Evolutionary conservation across 2,888 invertebrate species (phyloP).

Genomic region (Steinernema scapterisci): DNA sequence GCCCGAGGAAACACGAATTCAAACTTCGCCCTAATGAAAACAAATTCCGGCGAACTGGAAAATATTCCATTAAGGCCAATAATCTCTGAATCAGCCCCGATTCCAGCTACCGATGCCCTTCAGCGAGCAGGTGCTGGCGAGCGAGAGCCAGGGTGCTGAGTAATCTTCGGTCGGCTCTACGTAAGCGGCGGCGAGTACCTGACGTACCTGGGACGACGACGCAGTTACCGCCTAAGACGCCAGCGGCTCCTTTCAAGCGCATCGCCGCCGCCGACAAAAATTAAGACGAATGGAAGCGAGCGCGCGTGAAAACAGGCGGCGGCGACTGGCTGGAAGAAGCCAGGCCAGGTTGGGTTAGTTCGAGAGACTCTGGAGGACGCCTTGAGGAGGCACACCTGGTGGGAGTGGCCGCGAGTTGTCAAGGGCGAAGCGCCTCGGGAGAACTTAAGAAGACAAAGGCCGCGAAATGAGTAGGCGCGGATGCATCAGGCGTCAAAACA

Average conservation of each 20-base stretch:
- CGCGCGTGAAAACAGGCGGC: neutral
- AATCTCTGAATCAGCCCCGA: neutral
- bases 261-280: too few species aligned
- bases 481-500: neutral
- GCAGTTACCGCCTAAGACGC: too few species aligned
- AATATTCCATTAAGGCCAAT: too few species aligned
- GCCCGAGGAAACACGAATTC: too few species aligned
- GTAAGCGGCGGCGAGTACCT: neutral
- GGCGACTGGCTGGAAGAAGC: neutral
- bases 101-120: conserved; percentile 3
- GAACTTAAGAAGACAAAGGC: neutral
- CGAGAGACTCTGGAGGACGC: neutral
- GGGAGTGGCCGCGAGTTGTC: conserved; percentile 3
- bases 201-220: neutral
- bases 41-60: too few species aligned
- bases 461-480: neutral
- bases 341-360: neutral
- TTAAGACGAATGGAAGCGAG: neutral
- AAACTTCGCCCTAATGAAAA: too few species aligned
- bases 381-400: neutral
- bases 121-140: neutral
- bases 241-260: too few species aligned
- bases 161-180: neutral
- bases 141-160: neutral
- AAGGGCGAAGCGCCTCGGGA: neutral